Evolutionary conservation across 2,797 vertebrate genomes (phyloP).

Genomic region (Pitangus sulphuratus): DNA sequence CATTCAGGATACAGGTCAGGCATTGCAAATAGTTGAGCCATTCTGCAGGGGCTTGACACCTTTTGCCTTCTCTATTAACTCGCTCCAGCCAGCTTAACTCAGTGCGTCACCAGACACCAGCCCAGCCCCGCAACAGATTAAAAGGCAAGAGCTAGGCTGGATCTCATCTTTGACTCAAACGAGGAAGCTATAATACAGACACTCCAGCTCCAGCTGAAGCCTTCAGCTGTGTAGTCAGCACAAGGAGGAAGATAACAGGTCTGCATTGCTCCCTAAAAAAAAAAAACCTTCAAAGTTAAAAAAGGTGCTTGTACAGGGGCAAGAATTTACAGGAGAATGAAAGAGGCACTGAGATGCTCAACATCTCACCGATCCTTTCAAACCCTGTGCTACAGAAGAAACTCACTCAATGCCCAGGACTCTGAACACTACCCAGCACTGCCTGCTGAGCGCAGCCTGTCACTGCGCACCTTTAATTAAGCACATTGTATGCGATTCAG

Average conservation of each 20-base stretch:
- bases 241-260: background rate
- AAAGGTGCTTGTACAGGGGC: background rate
- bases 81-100: conserved; percentile 49
- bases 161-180: conserved; percentile 41
- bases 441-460: background rate
- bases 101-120: conserved; percentile 6
- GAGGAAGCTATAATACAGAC: background rate
- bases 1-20: background rate
- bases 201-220: background rate
- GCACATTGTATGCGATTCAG: background rate
- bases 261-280: background rate
- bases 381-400: background rate
- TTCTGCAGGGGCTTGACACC: conserved; percentile 23
- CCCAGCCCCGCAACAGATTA: conserved; percentile 37
- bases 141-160: conserved; percentile 37
- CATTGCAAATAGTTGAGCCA: background rate
- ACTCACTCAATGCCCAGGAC: background rate
- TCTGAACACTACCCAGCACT: background rate
- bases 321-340: background rate
- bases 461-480: background rate
- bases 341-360: background rate
- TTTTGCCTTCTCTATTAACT: conserved; percentile 46
- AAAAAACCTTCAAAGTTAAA: background rate
- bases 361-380: background rate
- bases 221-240: background rate